Percentiles rank a stretch among this genome's conserved stretches.
phyloP scores from a whole-genome alignment of 1,140 invertebrate genomes.

The Euborellia annulipes region DNA sequence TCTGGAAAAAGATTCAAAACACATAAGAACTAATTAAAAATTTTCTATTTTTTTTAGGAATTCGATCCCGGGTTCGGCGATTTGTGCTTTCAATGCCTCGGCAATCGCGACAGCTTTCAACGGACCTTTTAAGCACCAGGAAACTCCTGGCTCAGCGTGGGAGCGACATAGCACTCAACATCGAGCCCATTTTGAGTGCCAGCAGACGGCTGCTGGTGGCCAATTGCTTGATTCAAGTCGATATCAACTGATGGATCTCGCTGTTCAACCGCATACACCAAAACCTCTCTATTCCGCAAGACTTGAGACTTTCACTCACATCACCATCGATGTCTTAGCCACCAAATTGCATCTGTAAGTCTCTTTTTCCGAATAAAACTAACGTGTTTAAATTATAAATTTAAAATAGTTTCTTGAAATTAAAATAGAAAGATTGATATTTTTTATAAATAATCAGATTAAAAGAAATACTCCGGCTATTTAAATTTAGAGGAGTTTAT shows the following conservation, averaged over 20 bases:
- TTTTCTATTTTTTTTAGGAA: constrained; percentile 43
- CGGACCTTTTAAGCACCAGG: constrained; percentile 76
- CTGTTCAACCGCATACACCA: constrained; percentile 54
- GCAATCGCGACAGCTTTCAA: constrained; percentile 69
- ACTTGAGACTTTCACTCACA: constrained; percentile 58
- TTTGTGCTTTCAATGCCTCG: constrained; percentile 81
- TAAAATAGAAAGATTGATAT: no score
- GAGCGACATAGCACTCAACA: constrained; percentile 37
- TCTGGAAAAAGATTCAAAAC: no score
- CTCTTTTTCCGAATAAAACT: no score
- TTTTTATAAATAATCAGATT: no score
- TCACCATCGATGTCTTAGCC: constrained; percentile 57
- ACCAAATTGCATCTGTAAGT: constrained; percentile 41
- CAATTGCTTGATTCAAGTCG: constrained; percentile 48
- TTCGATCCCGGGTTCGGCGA: constrained; percentile 78
- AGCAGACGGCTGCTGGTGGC: constrained; percentile 16
- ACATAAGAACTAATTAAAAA: no score
- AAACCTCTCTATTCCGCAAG: constrained; percentile 52
- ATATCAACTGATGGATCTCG: constrained; percentile 77
- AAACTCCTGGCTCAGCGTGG: constrained; percentile 61
- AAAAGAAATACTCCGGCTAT: no score
- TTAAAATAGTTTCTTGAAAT: no score
- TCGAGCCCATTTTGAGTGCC: constrained; percentile 42
- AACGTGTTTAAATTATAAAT: no score
- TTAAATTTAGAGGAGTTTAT: no score